A percentile compares a stretch with the other conserved stretches of the same genome.
These are phyloP conservation scores for Thalassophryne amazonica DNA, from an alignment of 2,797 vertebrate species.

Conservation along the genomic window DNA sequence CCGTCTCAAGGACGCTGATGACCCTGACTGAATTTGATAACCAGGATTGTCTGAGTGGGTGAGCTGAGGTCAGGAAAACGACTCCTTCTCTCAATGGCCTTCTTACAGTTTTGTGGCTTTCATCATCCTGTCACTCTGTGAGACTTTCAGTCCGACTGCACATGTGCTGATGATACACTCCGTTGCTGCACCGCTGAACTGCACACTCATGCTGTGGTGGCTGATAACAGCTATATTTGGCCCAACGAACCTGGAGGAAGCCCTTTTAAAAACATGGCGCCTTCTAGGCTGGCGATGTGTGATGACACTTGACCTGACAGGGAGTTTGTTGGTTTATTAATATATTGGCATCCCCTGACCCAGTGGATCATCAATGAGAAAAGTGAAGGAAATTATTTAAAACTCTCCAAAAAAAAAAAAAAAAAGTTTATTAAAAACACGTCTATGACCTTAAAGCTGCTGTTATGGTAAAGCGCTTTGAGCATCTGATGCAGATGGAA, in stretches of 20 bases:
- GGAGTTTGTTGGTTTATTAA: not conserved
- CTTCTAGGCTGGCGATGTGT: too few species aligned
- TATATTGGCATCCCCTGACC: not conserved
- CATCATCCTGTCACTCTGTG: slow-evolving; percentile 46
- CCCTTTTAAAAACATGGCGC: not conserved
- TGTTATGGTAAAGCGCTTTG: too few species aligned
- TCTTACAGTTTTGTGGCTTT: slow-evolving; percentile 40
- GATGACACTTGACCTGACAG: not conserved
- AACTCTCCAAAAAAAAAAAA: too few species aligned
- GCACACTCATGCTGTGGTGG: slow-evolving; percentile 47
- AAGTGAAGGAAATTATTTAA: too few species aligned
- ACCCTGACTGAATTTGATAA: slow-evolving; percentile 54
- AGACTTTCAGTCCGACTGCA: slow-evolving; percentile 55
- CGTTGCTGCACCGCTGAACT: slow-evolving; percentile 13
- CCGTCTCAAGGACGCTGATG: slow-evolving; percentile 21
- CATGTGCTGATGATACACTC: slow-evolving; percentile 13
- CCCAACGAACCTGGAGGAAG: slow-evolving; percentile 12
- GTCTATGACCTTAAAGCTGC: too few species aligned
- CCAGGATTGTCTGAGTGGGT: slow-evolving; percentile 27
- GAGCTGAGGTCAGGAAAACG: slow-evolving; percentile 38
- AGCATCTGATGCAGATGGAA: too few species aligned
- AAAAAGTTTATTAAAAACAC: too few species aligned
- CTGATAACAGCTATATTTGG: slow-evolving; percentile 75
- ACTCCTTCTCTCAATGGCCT: slow-evolving; percentile 41
- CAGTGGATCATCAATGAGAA: too few species aligned